Evolutionary conservation across 2,888 invertebrate genomes (phyloP), one percentile per base, ranked within the genome.

Genomic region (Priocnemis perturbator): DNA sequence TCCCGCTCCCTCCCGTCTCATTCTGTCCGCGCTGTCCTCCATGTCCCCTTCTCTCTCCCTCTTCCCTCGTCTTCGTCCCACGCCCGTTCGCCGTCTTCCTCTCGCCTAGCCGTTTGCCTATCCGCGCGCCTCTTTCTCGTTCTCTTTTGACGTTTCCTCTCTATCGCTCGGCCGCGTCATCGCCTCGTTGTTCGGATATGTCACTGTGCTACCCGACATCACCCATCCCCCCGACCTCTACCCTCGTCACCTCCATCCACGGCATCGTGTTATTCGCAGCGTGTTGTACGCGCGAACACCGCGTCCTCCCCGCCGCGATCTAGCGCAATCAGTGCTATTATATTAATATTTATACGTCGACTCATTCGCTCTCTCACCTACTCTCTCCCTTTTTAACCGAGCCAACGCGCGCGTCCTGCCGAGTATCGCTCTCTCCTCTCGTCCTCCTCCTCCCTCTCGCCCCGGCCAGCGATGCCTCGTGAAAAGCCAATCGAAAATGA

Each of bases 241-340:
- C 62, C 21, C 62, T 17, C 20, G 17, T 21, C 47, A 63, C 52
- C 50, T 52, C 44, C 50, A 14, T n/a, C 17, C 66, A 55, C 60
- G 26, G 26, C 37, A 1, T 37, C 37, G 73, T 62, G 68, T 70
- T 76, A 71, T 76, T 76, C 64, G 69, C 69, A 67, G 61, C 73
- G 71, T 61, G 64, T 66, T 62, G 68, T 69, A 66, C 67, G 59
- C 66, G 63, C 69, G 50, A 67, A 63, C 69, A 53, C 60, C 26
- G 60, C 67, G 56, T n/a, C 71, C 37, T 37, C 37, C 11, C 73
- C 68, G 62, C 55, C 60, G 72, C 81, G 81, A 85, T 82, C 79
- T 78, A 79, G 78, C 79, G 85, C 84, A 84, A 85, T 85, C 83
- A 84, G 81, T 75, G 81, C 82, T 81, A 82, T 84, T 84, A 83